These are phyloP conservation scores for Cochlearius cochlearius DNA, from an alignment of 2,113 vertebrate genomes.

Conservation along the genomic window DNA sequence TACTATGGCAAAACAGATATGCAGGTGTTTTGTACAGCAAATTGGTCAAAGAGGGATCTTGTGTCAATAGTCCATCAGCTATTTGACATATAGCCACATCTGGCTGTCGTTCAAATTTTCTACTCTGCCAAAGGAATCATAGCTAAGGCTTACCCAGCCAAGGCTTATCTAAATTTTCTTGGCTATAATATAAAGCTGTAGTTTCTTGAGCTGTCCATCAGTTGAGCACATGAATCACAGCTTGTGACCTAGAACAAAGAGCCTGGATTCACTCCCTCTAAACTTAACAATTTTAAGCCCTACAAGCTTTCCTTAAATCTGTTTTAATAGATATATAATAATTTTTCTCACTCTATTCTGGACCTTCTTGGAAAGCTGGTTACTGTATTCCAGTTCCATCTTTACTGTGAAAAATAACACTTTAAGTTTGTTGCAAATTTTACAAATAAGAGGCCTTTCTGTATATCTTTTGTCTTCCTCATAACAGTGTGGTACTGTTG, in stretches of 20 bases:
- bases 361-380: background rate
- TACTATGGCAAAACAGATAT: background rate
- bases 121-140: background rate
- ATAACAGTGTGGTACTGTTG: background rate
- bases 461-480: background rate
- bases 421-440: background rate
- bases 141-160: background rate
- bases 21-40: background rate
- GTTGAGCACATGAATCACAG: background rate
- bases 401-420: background rate
- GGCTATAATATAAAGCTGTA: background rate
- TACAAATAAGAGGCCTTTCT: background rate
- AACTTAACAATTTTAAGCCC: background rate
- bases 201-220: background rate
- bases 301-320: background rate
- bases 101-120: background rate
- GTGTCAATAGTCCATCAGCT: background rate
- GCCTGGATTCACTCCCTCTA: background rate
- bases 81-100: fast-evolving
- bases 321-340: background rate
- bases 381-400: background rate
- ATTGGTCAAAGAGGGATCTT: background rate
- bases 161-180: background rate
- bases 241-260: background rate
- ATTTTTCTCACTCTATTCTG: background rate